Evolutionary conservation across 2,797 vertebrate genomes (phyloP).

Genomic region (Scomberomorus guttatus): DNA sequence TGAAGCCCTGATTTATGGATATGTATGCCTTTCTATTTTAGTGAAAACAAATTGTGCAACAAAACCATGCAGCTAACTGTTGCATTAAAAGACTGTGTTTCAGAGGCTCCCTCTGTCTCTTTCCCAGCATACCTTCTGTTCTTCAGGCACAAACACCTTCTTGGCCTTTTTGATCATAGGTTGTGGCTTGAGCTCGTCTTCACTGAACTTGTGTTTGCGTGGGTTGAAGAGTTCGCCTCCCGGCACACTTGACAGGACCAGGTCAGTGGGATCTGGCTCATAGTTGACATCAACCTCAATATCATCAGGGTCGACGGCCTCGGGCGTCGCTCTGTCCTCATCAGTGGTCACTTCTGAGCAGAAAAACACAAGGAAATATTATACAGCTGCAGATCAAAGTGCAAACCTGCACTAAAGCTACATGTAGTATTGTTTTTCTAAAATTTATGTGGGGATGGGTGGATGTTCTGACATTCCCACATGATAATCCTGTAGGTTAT

Average conservation of each 20-base stretch:
- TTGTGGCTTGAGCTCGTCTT: constrained; percentile 97
- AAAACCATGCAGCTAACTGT: background rate
- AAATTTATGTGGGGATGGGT: background rate
- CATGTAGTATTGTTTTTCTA: background rate
- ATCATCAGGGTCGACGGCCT: constrained; percentile 88
- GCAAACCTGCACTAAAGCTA: background rate
- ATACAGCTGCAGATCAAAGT: background rate
- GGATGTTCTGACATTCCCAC: background rate
- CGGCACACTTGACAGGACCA: constrained; percentile 95
- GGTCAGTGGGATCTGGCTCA: constrained; percentile 94
- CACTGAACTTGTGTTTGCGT: constrained; percentile 95
- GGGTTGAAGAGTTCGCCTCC: constrained; percentile 97
- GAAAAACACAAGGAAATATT: background rate
- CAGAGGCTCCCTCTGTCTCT: background rate
- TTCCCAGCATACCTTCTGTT: constrained; percentile 90
- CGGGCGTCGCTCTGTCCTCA: constrained; percentile 85
- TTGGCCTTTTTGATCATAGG: constrained; percentile 99
- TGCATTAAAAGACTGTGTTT: background rate
- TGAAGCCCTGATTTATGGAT: background rate
- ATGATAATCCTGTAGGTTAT: background rate
- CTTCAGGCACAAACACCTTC: constrained; percentile 95
- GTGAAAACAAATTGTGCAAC: background rate
- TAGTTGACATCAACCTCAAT: constrained; percentile 94
- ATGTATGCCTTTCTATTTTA: fast-evolving
- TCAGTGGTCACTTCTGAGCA: constrained; percentile 86